Base-by-base conservation (phyloP, 2,888 invertebrate genomes). In the Subacronicta megacephala region DNA sequence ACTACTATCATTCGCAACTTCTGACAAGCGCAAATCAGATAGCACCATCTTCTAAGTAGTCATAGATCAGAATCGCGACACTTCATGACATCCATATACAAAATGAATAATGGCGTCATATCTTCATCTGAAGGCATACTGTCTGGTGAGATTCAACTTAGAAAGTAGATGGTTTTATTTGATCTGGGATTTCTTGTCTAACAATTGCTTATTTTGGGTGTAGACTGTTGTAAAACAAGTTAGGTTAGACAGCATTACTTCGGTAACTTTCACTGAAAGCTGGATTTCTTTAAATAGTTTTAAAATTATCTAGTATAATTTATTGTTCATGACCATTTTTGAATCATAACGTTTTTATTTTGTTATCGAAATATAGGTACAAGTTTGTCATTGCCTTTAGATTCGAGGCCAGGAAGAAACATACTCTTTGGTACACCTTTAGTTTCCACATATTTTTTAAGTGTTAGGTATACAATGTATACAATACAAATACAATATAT, bases 101-200 rank as follows among this genome's bases (percentile, higher is more conserved):
- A 74, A 77, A 76, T 74, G 75, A 76, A 77, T 76, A 74, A 77
- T 72, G 61, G 46, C 54, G 33, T 41, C 55, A n/a, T 74, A 72
- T 72, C 72, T 74, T 62, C 56, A 65, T 70, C 67, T 59, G 15
- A 35, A 65, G 63, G 63, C 61, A 41, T 47, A 58, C 53, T 44
- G 54, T 62, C 64, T 74, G 46, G 65, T 20, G 47, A 61, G 55
- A 60, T 51, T 53, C 31, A 31, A 44, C 68, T 65, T 72, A 72
- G 72, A 76, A 75, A 77, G 75, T 65, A 62, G 66, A 72, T 67
- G 57, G 62, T 38, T 73, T 33, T 59, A 49, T 75, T 69, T 64
- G 63, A 73, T 72, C 63, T 42, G 44, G 55, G 45, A 45, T 62
- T 52, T 62, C 45, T 45, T 52, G 38, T 43, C 10, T 31, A 38